Base-by-base conservation (phyloP, 1,140 invertebrate species). In the Polyergus mexicanus region DNA sequence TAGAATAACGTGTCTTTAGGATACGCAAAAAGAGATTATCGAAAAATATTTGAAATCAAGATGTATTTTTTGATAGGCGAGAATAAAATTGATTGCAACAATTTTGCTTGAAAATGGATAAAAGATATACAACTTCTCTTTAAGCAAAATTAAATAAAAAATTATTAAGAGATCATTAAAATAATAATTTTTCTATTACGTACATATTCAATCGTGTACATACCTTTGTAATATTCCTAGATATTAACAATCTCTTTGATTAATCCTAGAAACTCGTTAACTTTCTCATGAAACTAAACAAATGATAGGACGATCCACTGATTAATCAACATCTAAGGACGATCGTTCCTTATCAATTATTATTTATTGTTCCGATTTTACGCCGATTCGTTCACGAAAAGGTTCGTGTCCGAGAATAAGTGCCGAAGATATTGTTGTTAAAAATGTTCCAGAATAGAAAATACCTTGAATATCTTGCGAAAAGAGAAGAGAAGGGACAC, bases 401-500 rank as follows among this genome's bases (percentile, higher is more conserved):
- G 28, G 4, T 32, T 75, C 19, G 16, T 3, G 16, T 25, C 25
- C 7, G 6, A 81, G 54, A 11, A 63, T 60, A 83, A 71, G 22
- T 41, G 56, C 19, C 7, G 22, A 41, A 41, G 44, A 56, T n/a
- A 44, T 11, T 5, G 35, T 25, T 56, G 5, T 54, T 8, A 47
- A 22, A 65, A 13, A 85, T 51, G 16, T 51, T 13, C 5, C 4
- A 4, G 13, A 16, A 47, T 16, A 0, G 22, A 54, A n/a, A 62
- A 60, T 22, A 1, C 47, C 22, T 11, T 28, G 5, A 8, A 2
- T n/a, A 51, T 16, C 13, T 76, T 16, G 56, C 44, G 19, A 32
- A 60, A 3, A 51, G 28, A 72, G 85, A 47, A 80, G 19, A 63
- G n/a, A n/a, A 68, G 56, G 85, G 71, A 77, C 87, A 94, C 94